Base-by-base conservation (phyloP, 2,888 invertebrate species). In the Coelinius sp. region DNA sequence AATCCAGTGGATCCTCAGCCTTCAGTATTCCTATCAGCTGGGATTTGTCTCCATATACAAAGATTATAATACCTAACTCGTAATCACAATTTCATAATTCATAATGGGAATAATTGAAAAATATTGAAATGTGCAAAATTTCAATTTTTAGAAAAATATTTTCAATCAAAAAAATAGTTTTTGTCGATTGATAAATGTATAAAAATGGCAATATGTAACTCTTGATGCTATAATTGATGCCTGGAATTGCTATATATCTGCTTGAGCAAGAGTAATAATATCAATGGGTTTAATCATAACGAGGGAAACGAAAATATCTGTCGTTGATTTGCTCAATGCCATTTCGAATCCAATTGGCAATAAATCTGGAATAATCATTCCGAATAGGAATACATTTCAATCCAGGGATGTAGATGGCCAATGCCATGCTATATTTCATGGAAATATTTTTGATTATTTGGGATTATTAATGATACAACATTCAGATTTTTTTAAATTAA, bases 311-410 rank as follows among this genome's bases (percentile, higher is more conserved):
- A 25, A 27, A 53, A 53, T 53, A 41, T 25, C 53, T 5, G 25
- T 25, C 22, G 53, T 53, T 27, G 25, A 53, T n/a, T n/a, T 25
- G 53, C 14, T 25, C 25, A 52, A 12, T 53, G 14, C 22, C 24
- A 53, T 53, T 53, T 25, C n/a, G n/a, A 7, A 53, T 53, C 25
- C 25, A 53, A 53, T 53, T 53, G 24, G 24, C 24, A 53, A 53
- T 53, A 27, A 53, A n/a, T 22, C 25, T 52, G 27, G 27, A n/a
- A 53, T 22, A 53, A 25, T 53, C 25, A 53, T 53, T n/a, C 25
- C 53, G 12, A n/a, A n/a, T 5, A 12, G 27, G n/a, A 25, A 53
- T 52, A 52, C 10, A 24, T 53, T 53, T 24, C 25, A 25, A n/a
- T n/a, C n/a, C 41, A 12, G n/a, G 10, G 5, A 41, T n/a, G n/a